Evolutionary conservation across 2,888 invertebrate genomes (phyloP).

Genomic region (Calameuta pallipes): DNA sequence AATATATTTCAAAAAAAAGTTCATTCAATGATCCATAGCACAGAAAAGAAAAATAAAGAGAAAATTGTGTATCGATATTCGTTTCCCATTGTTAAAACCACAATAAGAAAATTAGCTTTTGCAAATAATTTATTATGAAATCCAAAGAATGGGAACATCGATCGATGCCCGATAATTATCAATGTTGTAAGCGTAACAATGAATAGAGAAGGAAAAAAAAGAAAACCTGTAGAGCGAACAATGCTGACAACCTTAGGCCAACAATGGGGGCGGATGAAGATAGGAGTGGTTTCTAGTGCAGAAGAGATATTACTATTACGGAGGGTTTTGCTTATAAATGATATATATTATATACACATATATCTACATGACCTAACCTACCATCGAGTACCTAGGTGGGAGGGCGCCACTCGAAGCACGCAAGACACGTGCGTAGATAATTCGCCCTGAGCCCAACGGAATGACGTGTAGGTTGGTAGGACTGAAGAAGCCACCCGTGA

Average conservation of each 20-base stretch:
- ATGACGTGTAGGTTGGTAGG: background rate
- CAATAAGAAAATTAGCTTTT: background rate
- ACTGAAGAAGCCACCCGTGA: background rate
- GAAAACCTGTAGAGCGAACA: background rate
- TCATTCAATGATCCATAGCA: background rate
- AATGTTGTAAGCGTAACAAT: background rate
- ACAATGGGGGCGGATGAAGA: background rate
- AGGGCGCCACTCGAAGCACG: background rate
- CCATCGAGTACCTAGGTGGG: background rate
- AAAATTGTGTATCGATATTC: background rate
- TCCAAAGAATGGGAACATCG: background rate
- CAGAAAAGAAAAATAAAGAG: background rate
- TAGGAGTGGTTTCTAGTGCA: background rate
- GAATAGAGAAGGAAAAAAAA: background rate
- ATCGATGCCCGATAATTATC: background rate
- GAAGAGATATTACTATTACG: background rate
- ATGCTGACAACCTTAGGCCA: background rate
- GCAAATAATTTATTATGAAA: background rate
- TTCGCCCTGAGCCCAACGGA: background rate
- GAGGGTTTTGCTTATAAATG: background rate
- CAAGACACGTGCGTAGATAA: background rate
- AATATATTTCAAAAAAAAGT: background rate
- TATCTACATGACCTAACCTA: no score
- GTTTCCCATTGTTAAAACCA: background rate
- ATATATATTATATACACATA: no score